Base-by-base conservation (phyloP, 1,140 invertebrate species). In the Cydia splendana region DNA sequence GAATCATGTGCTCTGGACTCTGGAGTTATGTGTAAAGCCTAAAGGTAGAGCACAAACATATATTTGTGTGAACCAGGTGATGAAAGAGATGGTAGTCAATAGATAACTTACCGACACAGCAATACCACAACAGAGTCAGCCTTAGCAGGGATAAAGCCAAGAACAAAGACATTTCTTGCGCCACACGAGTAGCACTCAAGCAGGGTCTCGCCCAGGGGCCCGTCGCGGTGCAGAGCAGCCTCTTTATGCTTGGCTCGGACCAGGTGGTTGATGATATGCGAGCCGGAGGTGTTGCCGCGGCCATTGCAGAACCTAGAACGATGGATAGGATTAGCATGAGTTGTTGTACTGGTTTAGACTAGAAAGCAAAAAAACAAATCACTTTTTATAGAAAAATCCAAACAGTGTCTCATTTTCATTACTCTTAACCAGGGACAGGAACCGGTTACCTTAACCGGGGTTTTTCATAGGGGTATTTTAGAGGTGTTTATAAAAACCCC, bases 121-220 rank as follows among this genome's bases (percentile, higher is more conserved):
- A 99, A 93, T 0, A 99, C 98, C n/a, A 99, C 99, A 57, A 99
- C 98, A 1, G 98, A 99, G 92, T 99, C 99, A 9, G 99, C 98
- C 94, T 99, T 99, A 12, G 99, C 99, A 4, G 99, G 99, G 85
- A 99, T 99, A 89, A 99, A 99, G 74, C 99, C 99, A 67, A 99
- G 94, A 30, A 99, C 97, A 94, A 99, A 99, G 0, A 99, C 98
- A 94, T 99, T 99, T 69, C 98, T 95, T 65, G 98, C 98, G 30
- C 98, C 99, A 94, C 99, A 99, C 15, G 98, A 98, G 92, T 99
- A 99, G 91, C 99, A 99, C 93, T 99, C 99, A 34, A 99, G 93
- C 69, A 99, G 95, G 2, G 99, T 99, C 93, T 99, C 99, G 28
- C 99, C 99, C 0, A 99, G 94, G 18, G 99, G 98, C 0, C 99